Evolutionary conservation across 2,888 invertebrate genomes (phyloP), one percentile per base, ranked within the genome.

Genomic region (Stenodera caucasica): DNA sequence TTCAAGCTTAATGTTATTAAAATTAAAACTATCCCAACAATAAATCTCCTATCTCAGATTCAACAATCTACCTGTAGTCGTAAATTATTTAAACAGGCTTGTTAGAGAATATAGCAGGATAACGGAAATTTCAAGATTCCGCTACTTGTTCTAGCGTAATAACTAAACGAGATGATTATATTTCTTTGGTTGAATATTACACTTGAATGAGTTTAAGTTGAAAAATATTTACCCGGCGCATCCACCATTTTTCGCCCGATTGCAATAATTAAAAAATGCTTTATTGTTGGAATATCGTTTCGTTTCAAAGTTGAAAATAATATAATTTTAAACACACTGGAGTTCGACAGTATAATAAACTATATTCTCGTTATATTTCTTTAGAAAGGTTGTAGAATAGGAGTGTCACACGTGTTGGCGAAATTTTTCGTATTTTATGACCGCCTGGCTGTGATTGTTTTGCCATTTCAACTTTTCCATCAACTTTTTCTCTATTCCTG

Each of bases 381-480:
- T 1, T 9, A 18, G 15, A 3, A 40, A 40, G 1, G 18, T 18
- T 40, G 1, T 14, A 9, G 8, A 9, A 40, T 8, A 40, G 37
- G 68, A 66, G 65, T 67, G 71, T 64, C 69, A 64, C 75, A 75
- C 71, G 70, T 74, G 74, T 69, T 70, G 68, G 67, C 67, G 70
- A 73, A 70, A 74, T 72, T 72, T 71, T 73, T 73, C n/a, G 74
- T 77, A 76, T 75, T 75, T 77, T 76, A 77, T 68, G 69, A 70
- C 73, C 74, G 74, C 72, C 76, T 76, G 76, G 71, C 68, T 65
- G 70, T 70, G 75, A 77, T 77, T 75, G 75, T 76, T 77, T 75
- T 71, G 73, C 73, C 71, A 72, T 75, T 72, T 69, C 71, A 72
- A 74, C 68, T 72, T 71, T 57, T 66, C 60, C 70, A 62, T 53